phyloP scores from a whole-genome alignment of 30 jellyfish, hydroid and myxozoan genomes.

The Hydractinia symbiolongicarpus region DNA sequence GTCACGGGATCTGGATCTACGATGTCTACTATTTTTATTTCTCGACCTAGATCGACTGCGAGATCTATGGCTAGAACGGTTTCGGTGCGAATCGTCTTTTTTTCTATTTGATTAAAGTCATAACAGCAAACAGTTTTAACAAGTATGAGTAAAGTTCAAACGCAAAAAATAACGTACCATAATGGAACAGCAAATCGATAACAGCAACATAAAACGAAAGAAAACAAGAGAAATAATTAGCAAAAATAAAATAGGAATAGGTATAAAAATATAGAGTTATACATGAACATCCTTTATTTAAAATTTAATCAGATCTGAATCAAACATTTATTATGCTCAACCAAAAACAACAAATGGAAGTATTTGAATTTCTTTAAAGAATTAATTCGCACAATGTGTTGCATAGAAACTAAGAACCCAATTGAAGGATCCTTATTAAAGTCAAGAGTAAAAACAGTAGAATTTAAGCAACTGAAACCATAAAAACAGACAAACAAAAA shows the following conservation, averaged over 20 bases:
- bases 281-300: too few relatives aligned
- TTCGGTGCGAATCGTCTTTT: slow-evolving; percentile 20
- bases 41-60: slow-evolving; percentile 50
- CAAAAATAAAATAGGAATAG: too few relatives aligned
- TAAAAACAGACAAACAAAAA: not conserved
- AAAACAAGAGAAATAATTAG: not conserved
- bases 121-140: not conserved
- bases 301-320: too few relatives aligned
- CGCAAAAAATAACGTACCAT: not conserved
- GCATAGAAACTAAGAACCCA: too few relatives aligned
- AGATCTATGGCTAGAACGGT: slow-evolving; percentile 48
- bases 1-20: slow-evolving; percentile 59
- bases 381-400: too few relatives aligned
- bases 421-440: not conserved
- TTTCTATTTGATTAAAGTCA: slow-evolving; percentile 14
- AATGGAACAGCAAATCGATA: not conserved
- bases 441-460: not conserved
- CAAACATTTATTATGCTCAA: too few relatives aligned
- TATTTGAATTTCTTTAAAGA: too few relatives aligned
- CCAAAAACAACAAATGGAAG: too few relatives aligned
- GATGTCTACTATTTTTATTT: slow-evolving; percentile 45
- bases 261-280: too few relatives aligned
- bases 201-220: not conserved
- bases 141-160: not conserved
- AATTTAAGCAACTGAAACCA: not conserved